phyloP scores from a whole-genome alignment of 2,888 invertebrate species.

The Linyphia triangularis region DNA sequence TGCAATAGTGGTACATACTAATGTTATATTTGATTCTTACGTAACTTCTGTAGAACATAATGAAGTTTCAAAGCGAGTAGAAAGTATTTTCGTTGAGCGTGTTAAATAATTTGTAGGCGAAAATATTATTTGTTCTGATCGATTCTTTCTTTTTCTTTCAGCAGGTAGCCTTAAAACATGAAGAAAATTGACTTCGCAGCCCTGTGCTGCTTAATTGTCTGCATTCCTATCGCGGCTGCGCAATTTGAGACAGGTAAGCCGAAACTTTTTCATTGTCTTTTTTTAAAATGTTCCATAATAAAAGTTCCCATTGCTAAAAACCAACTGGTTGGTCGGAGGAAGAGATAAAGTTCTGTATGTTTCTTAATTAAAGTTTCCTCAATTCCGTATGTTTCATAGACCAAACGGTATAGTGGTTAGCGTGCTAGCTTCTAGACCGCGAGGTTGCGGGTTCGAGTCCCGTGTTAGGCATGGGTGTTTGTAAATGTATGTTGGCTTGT shows the following conservation, averaged over 20 bases:
- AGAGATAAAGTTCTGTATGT: neutral
- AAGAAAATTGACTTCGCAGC: neutral
- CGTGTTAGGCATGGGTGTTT: too few species aligned
- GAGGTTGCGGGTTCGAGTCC: too few species aligned
- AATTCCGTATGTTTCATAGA: too few species aligned
- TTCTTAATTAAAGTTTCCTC: neutral
- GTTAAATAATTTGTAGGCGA: neutral
- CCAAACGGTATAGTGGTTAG: too few species aligned
- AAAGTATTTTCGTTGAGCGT: neutral
- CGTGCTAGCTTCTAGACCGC: too few species aligned
- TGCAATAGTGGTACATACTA: neutral
- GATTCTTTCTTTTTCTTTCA: neutral
- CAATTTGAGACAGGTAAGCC: conserved; percentile 28
- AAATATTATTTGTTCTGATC: neutral
- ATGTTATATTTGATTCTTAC: neutral
- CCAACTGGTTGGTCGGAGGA: too few species aligned
- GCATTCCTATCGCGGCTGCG: neutral
- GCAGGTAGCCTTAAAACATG: conserved; percentile 29
- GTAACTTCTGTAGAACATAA: neutral
- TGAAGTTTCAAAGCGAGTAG: neutral
- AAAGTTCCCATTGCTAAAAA: neutral
- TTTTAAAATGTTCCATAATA: neutral
- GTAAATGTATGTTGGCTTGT: too few species aligned
- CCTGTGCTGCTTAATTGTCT: conserved; percentile 1
- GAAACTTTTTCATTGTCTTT: neutral